phyloP scores from a whole-genome alignment of 2,797 vertebrate genomes.

The Spinus pinus region DNA sequence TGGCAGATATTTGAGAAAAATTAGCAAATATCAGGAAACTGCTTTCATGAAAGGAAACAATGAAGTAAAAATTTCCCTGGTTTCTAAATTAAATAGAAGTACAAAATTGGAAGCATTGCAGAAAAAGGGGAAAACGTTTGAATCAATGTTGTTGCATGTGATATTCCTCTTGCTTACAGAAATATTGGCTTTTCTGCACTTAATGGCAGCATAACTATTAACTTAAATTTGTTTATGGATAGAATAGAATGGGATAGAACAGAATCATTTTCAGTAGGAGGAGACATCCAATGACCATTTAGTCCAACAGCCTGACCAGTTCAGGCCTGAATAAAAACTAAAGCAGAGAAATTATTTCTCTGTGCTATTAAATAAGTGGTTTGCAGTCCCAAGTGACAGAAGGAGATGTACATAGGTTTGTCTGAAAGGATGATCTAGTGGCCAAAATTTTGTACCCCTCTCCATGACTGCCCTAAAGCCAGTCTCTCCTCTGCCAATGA shows the following conservation, averaged over 20 bases:
- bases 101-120: not conserved
- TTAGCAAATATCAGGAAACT: not conserved
- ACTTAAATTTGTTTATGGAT: too few species aligned
- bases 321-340: not conserved
- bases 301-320: not conserved
- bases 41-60: not conserved
- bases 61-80: not conserved
- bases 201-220: not conserved
- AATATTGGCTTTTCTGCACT: not conserved
- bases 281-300: not conserved
- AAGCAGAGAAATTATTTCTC: not conserved
- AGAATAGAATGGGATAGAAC: not conserved
- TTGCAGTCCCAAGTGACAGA: not conserved
- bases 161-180: not conserved
- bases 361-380: not conserved
- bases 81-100: not conserved
- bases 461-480: not conserved
- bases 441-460: not conserved
- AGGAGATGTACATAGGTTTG: fast-evolving
- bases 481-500: not conserved
- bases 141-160: not conserved
- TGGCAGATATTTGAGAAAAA: not conserved
- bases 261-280: not conserved
- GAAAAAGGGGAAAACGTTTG: not conserved
- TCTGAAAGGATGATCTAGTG: not conserved